Conservation (phyloP, 2,113 vertebrate species). For the Percopsis transmontana region DNA sequence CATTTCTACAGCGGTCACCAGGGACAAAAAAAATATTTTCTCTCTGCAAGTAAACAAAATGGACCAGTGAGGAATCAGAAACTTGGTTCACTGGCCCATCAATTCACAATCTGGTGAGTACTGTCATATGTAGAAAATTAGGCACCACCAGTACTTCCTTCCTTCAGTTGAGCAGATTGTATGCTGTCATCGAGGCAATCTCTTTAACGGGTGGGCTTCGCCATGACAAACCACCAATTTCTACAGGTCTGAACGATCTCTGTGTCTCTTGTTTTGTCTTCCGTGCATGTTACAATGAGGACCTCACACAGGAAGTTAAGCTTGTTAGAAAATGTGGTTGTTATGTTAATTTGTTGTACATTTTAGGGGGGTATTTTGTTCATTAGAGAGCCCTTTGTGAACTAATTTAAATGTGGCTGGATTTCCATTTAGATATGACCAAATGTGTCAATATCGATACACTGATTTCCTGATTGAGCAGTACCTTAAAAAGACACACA, state of each 20-base stretch:
- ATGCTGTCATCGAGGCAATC: not conserved
- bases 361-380: conserved; percentile 6
- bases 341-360: not conserved
- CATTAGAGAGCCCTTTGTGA: not conserved
- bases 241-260: not conserved
- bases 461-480: too few relatives aligned
- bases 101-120: conserved; percentile 3
- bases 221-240: not conserved
- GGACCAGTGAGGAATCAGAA: not conserved
- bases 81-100: not conserved
- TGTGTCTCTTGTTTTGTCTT: not conserved
- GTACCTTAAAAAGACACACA: too few relatives aligned
- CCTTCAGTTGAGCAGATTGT: not conserved
- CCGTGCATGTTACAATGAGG: not conserved
- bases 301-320: not conserved
- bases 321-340: not conserved
- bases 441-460: too few relatives aligned
- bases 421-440: too few relatives aligned
- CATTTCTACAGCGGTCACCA: conserved; percentile 3
- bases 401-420: too few relatives aligned
- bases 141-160: not conserved
- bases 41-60: not conserved
- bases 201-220: not conserved
- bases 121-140: not conserved
- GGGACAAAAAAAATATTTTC: not conserved